phyloP scores from a whole-genome alignment of 2,113 vertebrate genomes.

The Pelvicachromis taeniatus region DNA sequence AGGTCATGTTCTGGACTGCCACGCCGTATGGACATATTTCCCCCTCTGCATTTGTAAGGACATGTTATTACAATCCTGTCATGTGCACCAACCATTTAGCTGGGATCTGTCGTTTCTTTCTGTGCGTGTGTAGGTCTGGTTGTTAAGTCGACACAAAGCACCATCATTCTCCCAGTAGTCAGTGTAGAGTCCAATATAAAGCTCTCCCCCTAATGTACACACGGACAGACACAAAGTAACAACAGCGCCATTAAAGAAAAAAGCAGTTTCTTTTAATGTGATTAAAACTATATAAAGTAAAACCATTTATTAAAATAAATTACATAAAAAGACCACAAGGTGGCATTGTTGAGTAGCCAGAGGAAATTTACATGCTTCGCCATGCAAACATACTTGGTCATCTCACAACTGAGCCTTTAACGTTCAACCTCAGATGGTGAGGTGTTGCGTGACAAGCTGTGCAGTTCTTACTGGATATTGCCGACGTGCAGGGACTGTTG shows the following conservation, averaged over 20 bases:
- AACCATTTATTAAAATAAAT: neutral
- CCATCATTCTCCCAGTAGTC: constrained; percentile 96
- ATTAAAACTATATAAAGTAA: neutral
- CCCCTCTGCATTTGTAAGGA: neutral
- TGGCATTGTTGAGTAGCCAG: constrained; percentile 42
- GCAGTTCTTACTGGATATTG: constrained; percentile 81
- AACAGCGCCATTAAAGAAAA: neutral
- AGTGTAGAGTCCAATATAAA: constrained; percentile 88
- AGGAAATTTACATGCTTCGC: neutral
- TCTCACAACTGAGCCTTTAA: neutral
- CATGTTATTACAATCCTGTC: neutral
- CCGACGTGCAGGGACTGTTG: constrained; percentile 84
- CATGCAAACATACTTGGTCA: neutral
- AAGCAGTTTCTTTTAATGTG: neutral
- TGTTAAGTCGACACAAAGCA: constrained; percentile 82
- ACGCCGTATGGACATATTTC: neutral
- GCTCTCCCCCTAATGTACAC: constrained; percentile 75
- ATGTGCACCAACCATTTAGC: constrained; percentile 79
- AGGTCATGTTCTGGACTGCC: neutral
- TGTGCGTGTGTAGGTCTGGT: constrained; percentile 79
- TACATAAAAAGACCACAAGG: constrained; percentile 32
- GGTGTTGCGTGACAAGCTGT: neutral
- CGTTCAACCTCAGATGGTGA: neutral
- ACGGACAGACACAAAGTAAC: neutral
- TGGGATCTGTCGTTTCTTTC: constrained; percentile 85